phyloP scores from a whole-genome alignment of 1,140 invertebrate genomes.

The Euborellia annulipes region DNA sequence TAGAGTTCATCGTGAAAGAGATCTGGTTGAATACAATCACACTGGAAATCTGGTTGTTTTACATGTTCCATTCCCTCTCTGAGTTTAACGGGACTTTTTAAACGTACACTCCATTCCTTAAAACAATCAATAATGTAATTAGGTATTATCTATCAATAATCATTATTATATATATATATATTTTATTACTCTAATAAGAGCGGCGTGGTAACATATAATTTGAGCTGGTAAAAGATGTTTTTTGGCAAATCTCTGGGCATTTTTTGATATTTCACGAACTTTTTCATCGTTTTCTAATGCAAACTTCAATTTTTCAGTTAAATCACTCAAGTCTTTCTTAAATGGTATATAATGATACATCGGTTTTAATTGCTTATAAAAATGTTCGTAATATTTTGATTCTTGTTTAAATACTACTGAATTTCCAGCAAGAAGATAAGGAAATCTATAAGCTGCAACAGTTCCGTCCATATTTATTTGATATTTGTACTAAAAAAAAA shows the following conservation, averaged over 20 bases:
- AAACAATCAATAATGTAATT: conserved; percentile 16
- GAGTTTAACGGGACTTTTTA: conserved; percentile 40
- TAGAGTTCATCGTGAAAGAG: too few species aligned
- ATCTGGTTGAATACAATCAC: too few species aligned
- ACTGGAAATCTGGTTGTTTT: conserved; percentile 29
- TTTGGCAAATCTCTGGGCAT: conserved; percentile 56
- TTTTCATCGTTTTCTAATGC: conserved; percentile 59
- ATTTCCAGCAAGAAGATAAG: conserved; percentile 76
- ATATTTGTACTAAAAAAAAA: conserved; percentile 76
- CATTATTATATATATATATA: conserved; percentile 1
- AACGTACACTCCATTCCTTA: conserved; percentile 56
- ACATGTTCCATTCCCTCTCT: conserved; percentile 60
- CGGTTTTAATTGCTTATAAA: conserved; percentile 62
- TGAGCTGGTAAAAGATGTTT: conserved; percentile 68
- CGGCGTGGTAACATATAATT: conserved; percentile 79
- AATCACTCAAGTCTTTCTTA: conserved; percentile 60
- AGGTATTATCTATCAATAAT: neutral
- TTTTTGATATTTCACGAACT: conserved; percentile 49
- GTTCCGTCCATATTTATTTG: conserved; percentile 90
- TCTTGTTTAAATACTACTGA: conserved; percentile 83
- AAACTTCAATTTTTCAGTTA: conserved; percentile 67
- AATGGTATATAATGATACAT: conserved; percentile 74
- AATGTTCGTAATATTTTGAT: conserved; percentile 88
- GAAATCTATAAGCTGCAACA: conserved; percentile 87
- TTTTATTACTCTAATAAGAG: conserved; percentile 50